Evolutionary conservation across 2,113 vertebrate genomes (phyloP).

Genomic region (Prietella phreatophila): DNA sequence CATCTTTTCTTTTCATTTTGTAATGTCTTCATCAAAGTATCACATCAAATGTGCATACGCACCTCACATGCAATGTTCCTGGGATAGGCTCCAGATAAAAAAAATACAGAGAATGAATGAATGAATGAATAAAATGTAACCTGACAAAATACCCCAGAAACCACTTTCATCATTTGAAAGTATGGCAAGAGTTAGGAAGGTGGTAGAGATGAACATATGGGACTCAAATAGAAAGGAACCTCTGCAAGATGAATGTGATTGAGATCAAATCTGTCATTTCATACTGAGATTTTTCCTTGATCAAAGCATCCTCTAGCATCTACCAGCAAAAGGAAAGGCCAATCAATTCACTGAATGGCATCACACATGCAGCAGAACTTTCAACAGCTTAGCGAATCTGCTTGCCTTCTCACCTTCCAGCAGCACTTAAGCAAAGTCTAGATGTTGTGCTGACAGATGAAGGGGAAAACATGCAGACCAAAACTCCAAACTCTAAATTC

Average conservation of each 20-base stretch:
- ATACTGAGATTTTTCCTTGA: constrained; percentile 13
- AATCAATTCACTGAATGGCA: constrained; percentile 18
- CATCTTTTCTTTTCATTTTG: neutral
- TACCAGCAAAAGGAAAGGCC: constrained; percentile 11
- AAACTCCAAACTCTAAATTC: neutral
- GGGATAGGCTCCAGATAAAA: neutral
- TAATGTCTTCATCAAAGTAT: constrained; percentile 1
- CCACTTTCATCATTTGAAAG: constrained; percentile 7
- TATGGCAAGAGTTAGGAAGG: constrained; percentile 9
- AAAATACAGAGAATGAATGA: neutral
- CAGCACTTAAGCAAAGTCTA: constrained; percentile 1
- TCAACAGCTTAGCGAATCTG: constrained; percentile 8
- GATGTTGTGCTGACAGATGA: constrained; percentile 29
- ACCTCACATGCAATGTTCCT: neutral
- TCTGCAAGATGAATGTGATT: constrained; percentile 17
- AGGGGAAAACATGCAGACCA: neutral
- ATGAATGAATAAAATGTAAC: constrained; percentile 1
- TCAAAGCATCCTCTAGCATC: constrained; percentile 20
- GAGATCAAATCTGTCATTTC: constrained; percentile 20
- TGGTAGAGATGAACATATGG: constrained; percentile 6
- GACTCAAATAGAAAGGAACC: neutral
- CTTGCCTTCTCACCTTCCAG: neutral
- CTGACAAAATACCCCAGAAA: constrained; percentile 35
- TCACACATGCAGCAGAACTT: neutral
- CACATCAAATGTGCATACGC: neutral